A percentile compares a stretch with the other conserved stretches of the same genome.
These are phyloP conservation scores for Asobara japonica DNA, from an alignment of 1,140 invertebrate genomes.

Conservation along the genomic window DNA sequence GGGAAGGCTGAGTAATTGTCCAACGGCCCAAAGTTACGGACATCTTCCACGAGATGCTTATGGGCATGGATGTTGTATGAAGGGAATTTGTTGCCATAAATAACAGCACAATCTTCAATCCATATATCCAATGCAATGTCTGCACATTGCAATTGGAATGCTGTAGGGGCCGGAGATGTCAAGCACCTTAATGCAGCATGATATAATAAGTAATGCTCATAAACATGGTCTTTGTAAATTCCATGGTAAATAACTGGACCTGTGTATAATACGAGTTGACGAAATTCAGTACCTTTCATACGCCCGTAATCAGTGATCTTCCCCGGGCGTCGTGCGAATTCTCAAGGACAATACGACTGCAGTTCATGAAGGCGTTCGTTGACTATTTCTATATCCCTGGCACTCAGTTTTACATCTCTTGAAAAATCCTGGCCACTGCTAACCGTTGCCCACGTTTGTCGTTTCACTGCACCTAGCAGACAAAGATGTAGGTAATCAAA, in stretches of 20 bases:
- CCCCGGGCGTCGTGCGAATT: constrained; percentile 34
- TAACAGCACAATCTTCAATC: too few relatives aligned
- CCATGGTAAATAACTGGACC: constrained; percentile 31
- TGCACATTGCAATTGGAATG: constrained; percentile 5
- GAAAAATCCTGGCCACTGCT: too few relatives aligned
- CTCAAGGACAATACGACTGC: constrained; percentile 28
- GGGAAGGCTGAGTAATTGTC: constrained; percentile 34
- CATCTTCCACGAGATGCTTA: constrained; percentile 33
- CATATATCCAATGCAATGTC: too few relatives aligned
- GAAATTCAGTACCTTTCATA: constrained; percentile 39
- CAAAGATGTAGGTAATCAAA: constrained; percentile 43
- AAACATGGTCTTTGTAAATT: constrained; percentile 24
- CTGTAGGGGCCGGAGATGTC: too few relatives aligned
- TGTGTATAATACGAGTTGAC: constrained; percentile 36
- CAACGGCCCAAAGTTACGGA: constrained; percentile 10
- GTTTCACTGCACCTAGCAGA: constrained; percentile 35
- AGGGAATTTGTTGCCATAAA: constrained; percentile 23
- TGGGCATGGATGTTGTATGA: constrained; percentile 33
- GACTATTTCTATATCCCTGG: too few relatives aligned
- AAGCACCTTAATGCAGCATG: constrained; percentile 31
- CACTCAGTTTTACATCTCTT: too few relatives aligned
- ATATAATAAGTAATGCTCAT: constrained; percentile 35
- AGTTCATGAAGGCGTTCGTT: neutral
- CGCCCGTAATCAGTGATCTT: constrained; percentile 17
- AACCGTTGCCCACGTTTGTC: neutral